Evolutionary conservation across 2,797 vertebrate species (phyloP), one percentile per base, ranked within the genome.

Genomic region (Menidia menidia): DNA sequence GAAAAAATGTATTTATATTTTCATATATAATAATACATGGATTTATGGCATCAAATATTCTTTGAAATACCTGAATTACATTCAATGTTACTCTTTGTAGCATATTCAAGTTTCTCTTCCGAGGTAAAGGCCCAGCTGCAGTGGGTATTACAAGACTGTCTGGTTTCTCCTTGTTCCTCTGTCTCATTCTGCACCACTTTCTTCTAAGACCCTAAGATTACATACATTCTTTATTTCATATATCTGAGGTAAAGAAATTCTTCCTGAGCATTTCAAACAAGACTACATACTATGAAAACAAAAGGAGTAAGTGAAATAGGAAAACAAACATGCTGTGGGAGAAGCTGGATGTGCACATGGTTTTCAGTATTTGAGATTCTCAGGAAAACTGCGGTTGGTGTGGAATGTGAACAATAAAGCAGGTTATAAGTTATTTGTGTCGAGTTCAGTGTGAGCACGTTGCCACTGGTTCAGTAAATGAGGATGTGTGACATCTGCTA

Each of bases 61-160:
- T 94, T 93, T 95, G 93, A 95, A 95, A 94, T 95, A 96, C 94
- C 95, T 95, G 91, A 95, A 96, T 96, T 98, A 98, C 97, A 98
- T 98, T 99, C 97, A 95, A 94, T 93, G 93, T 95, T 95, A 95
- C 92, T 95, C 95, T 96, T 95, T 94, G 95, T 94, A 92, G 94
- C 94, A 95, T 95, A 86, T 95, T 96, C 95, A 97, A 97, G 96
- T 97, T 96, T 96, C 88, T 95, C 93, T 92, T 80, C 78, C 90
- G 94, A 97, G 96, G 95, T 96, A 95, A 96, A 89, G 92, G 88
- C 92, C 92, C 90, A 91, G 90, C 88, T 90, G 92, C 84, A 90
- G 91, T 86, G 92, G 89, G 74, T 89, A 79, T 84, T 87, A 92
- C 90, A 84, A 89, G 85, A 91, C 89, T 87, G 88, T 91, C 88